phyloP scores from a whole-genome alignment of 2,113 vertebrate species.

The Notothenia rossii region DNA sequence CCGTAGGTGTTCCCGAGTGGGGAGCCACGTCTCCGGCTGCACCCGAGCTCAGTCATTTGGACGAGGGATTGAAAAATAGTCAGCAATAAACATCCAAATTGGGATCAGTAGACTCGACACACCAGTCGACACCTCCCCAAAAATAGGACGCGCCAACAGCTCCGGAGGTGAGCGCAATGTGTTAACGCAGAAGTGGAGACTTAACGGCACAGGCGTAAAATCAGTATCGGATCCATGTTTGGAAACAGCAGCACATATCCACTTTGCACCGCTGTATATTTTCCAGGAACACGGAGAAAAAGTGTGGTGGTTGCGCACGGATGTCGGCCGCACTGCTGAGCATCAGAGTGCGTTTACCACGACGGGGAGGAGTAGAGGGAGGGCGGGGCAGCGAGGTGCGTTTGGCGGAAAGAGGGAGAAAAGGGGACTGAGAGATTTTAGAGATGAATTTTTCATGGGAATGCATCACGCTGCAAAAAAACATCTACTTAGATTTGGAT shows the following conservation, averaged over 20 bases:
- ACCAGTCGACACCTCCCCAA: conserved; percentile 64
- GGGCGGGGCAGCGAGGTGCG: conserved; percentile 71
- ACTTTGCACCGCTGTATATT: conserved; percentile 53
- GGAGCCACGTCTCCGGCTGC: conserved; percentile 80
- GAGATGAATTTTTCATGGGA: conserved; percentile 83
- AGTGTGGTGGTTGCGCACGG: conserved; percentile 65
- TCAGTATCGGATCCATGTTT: conserved; percentile 71
- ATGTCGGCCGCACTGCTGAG: conserved; percentile 69
- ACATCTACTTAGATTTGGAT: not conserved
- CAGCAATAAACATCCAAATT: conserved; percentile 80
- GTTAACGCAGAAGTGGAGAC: conserved; percentile 42
- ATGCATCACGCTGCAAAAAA: conserved; percentile 75
- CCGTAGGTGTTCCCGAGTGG: conserved; percentile 82
- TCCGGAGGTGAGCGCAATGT: conserved; percentile 63
- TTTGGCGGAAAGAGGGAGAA: conserved; percentile 51
- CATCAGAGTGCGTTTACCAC: conserved; percentile 60
- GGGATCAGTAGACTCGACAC: conserved; percentile 62
- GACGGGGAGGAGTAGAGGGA: conserved; percentile 55
- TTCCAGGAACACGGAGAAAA: conserved; percentile 56
- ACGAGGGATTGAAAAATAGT: conserved; percentile 61
- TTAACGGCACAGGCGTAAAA: conserved; percentile 48
- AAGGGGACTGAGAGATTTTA: conserved; percentile 54
- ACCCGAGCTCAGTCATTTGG: conserved; percentile 83
- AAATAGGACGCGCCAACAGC: conserved; percentile 51
- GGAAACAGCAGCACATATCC: conserved; percentile 65